phyloP scores from a whole-genome alignment of 2,113 vertebrate genomes.

The Nesoenas mayeri region DNA sequence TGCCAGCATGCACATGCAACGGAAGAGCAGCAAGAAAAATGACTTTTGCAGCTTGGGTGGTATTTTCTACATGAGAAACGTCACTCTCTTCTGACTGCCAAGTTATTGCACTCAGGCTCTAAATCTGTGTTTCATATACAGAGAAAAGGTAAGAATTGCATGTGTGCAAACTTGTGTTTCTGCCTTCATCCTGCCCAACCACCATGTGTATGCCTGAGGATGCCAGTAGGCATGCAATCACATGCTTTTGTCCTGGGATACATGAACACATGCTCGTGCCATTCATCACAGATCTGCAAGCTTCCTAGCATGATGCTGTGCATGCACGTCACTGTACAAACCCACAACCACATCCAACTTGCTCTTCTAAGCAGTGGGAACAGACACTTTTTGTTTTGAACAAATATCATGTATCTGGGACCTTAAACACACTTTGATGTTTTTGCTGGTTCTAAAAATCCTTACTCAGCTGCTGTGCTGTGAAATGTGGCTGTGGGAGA shows the following conservation, averaged over 20 bases:
- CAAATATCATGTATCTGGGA: not conserved
- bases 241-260: not conserved
- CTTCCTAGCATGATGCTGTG: not conserved
- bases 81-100: not conserved
- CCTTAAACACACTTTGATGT: slow-evolving; percentile 18
- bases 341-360: not conserved
- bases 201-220: not conserved
- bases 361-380: not conserved
- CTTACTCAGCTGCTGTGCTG: slow-evolving; percentile 39
- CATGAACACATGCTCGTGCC: not conserved
- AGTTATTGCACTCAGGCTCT: not conserved
- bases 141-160: not conserved
- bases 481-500: slow-evolving; percentile 37
- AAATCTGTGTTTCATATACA: not conserved
- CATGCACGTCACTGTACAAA: not conserved
- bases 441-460: slow-evolving; percentile 25
- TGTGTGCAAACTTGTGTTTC: not conserved
- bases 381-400: slow-evolving; percentile 16
- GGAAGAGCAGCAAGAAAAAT: slow-evolving; percentile 30
- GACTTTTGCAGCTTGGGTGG: slow-evolving; percentile 46
- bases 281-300: not conserved
- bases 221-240: not conserved
- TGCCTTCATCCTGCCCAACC: not conserved
- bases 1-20: slow-evolving; percentile 40
- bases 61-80: slow-evolving; percentile 43